phyloP scores from a whole-genome alignment of 2,113 vertebrate species.

The Boleophthalmus pectinirostris region DNA sequence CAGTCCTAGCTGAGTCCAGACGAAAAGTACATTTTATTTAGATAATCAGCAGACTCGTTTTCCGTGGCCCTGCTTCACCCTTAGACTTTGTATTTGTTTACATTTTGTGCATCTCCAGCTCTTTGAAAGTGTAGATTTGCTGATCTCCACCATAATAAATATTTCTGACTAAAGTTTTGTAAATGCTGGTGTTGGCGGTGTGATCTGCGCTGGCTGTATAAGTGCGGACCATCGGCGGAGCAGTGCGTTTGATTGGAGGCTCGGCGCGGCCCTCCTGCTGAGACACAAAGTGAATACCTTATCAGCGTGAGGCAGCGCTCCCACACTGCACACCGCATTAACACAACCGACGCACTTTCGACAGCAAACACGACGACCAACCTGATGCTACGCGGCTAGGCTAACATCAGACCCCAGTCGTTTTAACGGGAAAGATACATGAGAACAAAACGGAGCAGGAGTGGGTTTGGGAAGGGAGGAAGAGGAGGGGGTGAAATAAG shows the following conservation, averaged over 20 bases:
- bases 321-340: constrained; percentile 45
- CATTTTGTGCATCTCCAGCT: background rate
- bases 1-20: background rate
- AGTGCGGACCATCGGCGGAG: constrained; percentile 46
- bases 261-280: constrained; percentile 59
- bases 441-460: constrained; percentile 48
- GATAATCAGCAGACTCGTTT: background rate
- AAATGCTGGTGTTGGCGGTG: constrained; percentile 21
- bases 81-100: background rate
- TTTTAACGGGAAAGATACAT: constrained; percentile 27
- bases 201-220: constrained; percentile 14
- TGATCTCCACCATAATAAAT: constrained; percentile 35
- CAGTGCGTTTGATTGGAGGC: constrained; percentile 55
- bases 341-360: constrained; percentile 9
- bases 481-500: constrained; percentile 5
- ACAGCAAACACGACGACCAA: constrained; percentile 18
- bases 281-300: constrained; percentile 75
- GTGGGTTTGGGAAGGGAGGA: background rate
- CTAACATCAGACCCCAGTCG: constrained; percentile 56
- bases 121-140: constrained; percentile 9
- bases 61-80: background rate
- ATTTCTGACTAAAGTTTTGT: constrained; percentile 36
- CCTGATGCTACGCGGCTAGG: constrained; percentile 26
- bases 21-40: no score
- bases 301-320: constrained; percentile 72